Percentiles rank a stretch among this genome's conserved stretches.
Evolutionary conservation across 2,888 invertebrate genomes (phyloP).

Genomic region (Mythimna vitellina): DNA sequence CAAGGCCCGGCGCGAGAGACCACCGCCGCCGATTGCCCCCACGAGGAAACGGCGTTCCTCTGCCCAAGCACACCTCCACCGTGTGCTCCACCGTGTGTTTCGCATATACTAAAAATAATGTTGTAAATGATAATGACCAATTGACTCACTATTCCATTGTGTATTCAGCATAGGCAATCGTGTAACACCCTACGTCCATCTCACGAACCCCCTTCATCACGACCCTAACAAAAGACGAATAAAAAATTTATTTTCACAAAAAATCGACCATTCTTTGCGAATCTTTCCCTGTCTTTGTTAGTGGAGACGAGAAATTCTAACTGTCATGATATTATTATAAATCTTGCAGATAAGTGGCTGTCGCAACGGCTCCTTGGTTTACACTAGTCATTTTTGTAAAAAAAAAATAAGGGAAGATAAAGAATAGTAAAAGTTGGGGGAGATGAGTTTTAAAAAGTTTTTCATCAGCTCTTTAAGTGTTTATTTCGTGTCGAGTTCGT

Average conservation of each 20-base stretch:
- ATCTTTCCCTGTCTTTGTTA: conserved; percentile 60
- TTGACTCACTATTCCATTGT: background rate
- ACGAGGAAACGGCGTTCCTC: too few species aligned
- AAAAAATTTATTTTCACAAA: conserved; percentile 42
- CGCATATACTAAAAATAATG: too few species aligned
- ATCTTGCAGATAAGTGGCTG: conserved; percentile 65
- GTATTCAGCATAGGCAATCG: background rate
- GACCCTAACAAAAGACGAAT: conserved; percentile 47
- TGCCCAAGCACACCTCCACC: too few species aligned
- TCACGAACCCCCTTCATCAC: conserved; percentile 25
- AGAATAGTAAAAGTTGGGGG: conserved; percentile 42
- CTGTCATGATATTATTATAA: conserved; percentile 66
- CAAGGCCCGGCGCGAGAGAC: too few species aligned
- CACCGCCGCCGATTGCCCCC: too few species aligned
- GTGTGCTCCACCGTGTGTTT: too few species aligned
- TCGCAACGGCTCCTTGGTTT: conserved; percentile 55
- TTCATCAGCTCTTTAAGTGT: conserved; percentile 26
- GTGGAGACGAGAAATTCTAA: conserved; percentile 57
- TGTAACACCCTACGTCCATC: conserved; percentile 16
- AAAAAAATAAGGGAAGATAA: conserved; percentile 49
- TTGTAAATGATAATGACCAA: conserved; percentile 1
- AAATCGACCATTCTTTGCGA: conserved; percentile 35
- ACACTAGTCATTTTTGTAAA: conserved; percentile 59
- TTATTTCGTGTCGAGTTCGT: conserved; percentile 8
- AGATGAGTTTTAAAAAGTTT: conserved; percentile 34